phyloP scores from a whole-genome alignment of 2,797 vertebrate genomes.

The Mormyrus proboscirostris region DNA sequence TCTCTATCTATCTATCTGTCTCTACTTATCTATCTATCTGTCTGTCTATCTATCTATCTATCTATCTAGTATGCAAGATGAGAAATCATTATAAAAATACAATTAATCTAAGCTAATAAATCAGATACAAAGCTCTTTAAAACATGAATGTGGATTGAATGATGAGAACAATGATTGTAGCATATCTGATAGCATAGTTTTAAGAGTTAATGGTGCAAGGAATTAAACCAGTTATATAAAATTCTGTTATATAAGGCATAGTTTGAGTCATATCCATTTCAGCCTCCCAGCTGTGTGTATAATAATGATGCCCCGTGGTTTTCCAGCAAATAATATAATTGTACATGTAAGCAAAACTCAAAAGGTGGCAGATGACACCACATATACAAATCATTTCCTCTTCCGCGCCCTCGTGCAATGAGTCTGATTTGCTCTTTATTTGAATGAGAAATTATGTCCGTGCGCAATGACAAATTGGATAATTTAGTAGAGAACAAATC shows the following conservation, averaged over 20 bases:
- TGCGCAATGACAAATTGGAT: neutral
- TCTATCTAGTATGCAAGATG: neutral
- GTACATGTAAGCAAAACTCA: neutral
- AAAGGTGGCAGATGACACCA: neutral
- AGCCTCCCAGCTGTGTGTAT: neutral
- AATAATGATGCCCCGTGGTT: neutral
- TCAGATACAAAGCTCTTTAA: neutral
- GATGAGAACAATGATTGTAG: neutral
- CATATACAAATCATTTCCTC: neutral
- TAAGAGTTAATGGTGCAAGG: neutral
- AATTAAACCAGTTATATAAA: slow-evolving; percentile 4
- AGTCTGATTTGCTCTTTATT: slow-evolving; percentile 5
- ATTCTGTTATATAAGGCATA: slow-evolving; percentile 3
- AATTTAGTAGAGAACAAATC: neutral
- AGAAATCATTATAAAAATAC: neutral
- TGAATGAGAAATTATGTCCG: neutral
- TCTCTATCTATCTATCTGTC: too few relatives aligned
- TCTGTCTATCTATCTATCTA: neutral
- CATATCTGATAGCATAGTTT: neutral
- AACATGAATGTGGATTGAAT: neutral
- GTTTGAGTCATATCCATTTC: slow-evolving; percentile 9
- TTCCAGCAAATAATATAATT: slow-evolving; percentile 2
- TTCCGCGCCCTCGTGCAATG: neutral
- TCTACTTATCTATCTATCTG: too few relatives aligned
- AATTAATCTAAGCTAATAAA: neutral